These are phyloP conservation scores for Delichon dasypus DNA, from an alignment of 2,797 vertebrate species.

Conservation along the genomic window DNA sequence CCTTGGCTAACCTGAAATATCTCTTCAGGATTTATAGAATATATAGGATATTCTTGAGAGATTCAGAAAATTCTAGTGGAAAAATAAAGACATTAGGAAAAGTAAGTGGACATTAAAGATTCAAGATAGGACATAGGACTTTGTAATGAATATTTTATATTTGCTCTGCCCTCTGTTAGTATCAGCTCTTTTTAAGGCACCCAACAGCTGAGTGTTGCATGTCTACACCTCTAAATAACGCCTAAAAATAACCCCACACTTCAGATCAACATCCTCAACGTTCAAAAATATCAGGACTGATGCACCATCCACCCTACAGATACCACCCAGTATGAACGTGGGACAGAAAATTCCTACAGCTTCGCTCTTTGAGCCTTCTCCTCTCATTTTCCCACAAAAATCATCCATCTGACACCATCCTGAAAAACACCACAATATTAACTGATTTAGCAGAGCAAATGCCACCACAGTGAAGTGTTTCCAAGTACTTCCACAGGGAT, in stretches of 20 bases:
- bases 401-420: not conserved
- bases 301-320: not conserved
- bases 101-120: not conserved
- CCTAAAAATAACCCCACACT: not conserved
- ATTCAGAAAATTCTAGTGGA: not conserved
- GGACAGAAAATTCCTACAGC: not conserved
- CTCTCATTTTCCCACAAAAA: not conserved
- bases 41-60: not conserved
- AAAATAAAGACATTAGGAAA: conserved; percentile 10
- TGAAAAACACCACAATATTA: not conserved
- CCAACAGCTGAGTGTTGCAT: not conserved
- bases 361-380: not conserved
- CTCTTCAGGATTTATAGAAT: not conserved
- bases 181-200: conserved; percentile 25
- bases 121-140: not conserved
- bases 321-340: fast-evolving
- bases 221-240: not conserved
- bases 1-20: not conserved
- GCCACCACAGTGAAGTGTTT: not conserved
- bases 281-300: not conserved
- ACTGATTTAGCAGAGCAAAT: not conserved
- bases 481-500: not conserved
- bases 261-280: not conserved
- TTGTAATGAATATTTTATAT: not conserved
- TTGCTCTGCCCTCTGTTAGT: conserved; percentile 1